Conservation (phyloP, 2,888 invertebrate species). For the Scaptomyza flava region DNA sequence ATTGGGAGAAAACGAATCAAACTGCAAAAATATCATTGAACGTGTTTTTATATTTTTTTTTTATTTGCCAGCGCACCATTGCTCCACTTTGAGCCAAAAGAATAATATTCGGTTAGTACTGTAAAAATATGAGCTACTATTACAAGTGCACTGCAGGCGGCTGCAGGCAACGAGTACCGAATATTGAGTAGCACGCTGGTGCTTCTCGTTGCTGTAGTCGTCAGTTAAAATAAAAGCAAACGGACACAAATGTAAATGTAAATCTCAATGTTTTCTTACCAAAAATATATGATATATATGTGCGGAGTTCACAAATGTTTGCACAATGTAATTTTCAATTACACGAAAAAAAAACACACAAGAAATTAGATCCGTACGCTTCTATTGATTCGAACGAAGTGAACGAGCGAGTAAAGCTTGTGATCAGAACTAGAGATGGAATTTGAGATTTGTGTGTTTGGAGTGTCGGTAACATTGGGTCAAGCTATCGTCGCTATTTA, state of each 20-base stretch:
- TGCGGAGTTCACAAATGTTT: conserved; percentile 4
- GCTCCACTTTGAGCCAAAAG: conserved; percentile 51
- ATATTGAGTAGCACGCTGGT: not conserved
- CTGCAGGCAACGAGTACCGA: conserved; percentile 5
- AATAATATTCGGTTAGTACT: conserved; percentile 59
- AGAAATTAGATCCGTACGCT: not conserved
- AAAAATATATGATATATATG: conserved; percentile 1
- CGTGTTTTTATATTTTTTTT: conserved; percentile 67
- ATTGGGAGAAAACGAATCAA: conserved; percentile 3
- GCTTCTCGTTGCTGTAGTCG: not conserved
- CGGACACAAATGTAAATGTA: not conserved
- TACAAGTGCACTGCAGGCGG: not conserved
- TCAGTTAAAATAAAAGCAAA: not conserved
- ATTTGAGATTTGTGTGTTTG: no score
- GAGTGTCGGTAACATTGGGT: not conserved
- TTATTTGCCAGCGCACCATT: conserved; percentile 33
- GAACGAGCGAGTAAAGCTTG: not conserved
- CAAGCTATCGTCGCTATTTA: not conserved
- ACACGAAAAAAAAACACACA: not conserved
- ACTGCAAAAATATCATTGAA: conserved; percentile 63
- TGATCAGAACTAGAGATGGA: not conserved
- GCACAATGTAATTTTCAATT: conserved; percentile 12
- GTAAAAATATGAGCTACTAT: conserved; percentile 19
- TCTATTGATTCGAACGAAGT: not conserved
- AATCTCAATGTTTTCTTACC: conserved; percentile 11